phyloP scores from a whole-genome alignment of 2,888 invertebrate genomes.

The Eristalinus sepulchralis region DNA sequence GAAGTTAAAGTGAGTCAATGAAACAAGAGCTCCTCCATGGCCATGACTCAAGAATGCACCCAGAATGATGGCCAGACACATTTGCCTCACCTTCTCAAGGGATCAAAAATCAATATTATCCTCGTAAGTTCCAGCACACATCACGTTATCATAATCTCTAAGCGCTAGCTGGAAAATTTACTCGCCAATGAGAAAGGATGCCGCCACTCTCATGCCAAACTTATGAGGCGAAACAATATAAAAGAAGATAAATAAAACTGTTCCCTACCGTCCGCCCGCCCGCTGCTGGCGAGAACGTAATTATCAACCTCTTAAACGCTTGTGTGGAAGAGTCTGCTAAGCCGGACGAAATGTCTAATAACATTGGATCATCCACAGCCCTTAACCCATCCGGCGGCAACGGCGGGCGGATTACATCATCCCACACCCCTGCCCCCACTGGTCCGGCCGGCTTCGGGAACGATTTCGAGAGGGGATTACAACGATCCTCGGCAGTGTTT shows the following conservation, averaged over 20 bases:
- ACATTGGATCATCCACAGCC: slow-evolving; percentile 27
- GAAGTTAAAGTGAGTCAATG: too few species aligned
- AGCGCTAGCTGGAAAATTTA: background rate
- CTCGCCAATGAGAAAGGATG: background rate
- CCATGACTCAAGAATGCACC: too few species aligned
- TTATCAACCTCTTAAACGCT: slow-evolving; percentile 13
- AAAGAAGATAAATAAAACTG: background rate
- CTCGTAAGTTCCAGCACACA: background rate
- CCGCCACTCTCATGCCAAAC: background rate
- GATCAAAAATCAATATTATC: background rate
- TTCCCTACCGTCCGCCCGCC: background rate
- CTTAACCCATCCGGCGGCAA: slow-evolving; percentile 1
- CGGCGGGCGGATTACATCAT: background rate
- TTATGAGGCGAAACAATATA: background rate
- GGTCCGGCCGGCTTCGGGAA: background rate
- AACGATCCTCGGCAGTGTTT: slow-evolving; percentile 22
- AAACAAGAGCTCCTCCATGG: too few species aligned
- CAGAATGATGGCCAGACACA: background rate
- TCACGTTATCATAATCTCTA: background rate
- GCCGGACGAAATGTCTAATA: slow-evolving; percentile 25
- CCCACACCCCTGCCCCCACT: background rate
- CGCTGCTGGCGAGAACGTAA: slow-evolving; percentile 1
- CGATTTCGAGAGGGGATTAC: slow-evolving; percentile 20
- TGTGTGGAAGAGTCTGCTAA: slow-evolving; percentile 11
- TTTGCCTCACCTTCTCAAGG: background rate